phyloP scores from a whole-genome alignment of 2,797 vertebrate species.

The Masticophis lateralis region DNA sequence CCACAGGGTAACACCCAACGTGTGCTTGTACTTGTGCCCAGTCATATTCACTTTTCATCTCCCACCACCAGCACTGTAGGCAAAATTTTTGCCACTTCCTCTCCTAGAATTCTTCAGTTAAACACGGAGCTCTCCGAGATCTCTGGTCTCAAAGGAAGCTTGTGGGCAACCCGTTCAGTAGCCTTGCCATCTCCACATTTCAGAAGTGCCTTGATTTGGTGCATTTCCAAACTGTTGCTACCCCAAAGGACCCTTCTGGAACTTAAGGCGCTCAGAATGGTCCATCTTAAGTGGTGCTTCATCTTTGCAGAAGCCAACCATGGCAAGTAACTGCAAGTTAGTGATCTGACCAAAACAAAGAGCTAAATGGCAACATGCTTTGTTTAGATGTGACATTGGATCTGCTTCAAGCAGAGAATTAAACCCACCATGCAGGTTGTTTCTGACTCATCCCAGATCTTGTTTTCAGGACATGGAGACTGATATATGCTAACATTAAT shows the following conservation, averaged over 20 bases:
- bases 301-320: neutral
- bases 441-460: neutral
- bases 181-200: neutral
- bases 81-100: neutral
- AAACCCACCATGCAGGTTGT: neutral
- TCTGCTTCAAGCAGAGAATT: neutral
- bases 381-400: neutral
- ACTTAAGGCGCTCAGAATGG: neutral
- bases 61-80: neutral
- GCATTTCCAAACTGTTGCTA: neutral
- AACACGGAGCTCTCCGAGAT: neutral
- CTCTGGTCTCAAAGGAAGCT: neutral
- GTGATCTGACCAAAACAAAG: neutral
- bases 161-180: neutral
- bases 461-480: neutral
- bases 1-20: neutral
- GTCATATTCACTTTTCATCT: neutral
- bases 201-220: neutral
- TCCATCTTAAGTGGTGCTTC: neutral
- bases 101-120: neutral
- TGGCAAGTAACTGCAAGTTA: neutral
- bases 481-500: neutral
- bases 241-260: neutral
- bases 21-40: neutral
- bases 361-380: neutral